Conservation (phyloP, 2,888 invertebrate genomes). For the Magallana nippona region DNA sequence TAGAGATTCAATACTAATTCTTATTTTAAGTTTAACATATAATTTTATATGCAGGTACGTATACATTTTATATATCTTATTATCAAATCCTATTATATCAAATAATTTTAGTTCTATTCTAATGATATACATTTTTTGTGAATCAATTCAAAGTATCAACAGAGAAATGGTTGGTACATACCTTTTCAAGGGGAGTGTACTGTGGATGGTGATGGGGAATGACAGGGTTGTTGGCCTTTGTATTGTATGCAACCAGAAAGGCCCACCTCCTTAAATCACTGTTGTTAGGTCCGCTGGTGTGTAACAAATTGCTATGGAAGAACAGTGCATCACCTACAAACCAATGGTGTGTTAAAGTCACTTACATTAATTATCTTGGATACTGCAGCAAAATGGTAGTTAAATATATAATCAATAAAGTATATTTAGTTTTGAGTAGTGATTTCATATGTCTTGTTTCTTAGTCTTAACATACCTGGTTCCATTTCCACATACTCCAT, state of each 20-base stretch:
- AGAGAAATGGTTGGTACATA: constrained; percentile 42
- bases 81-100: too few relatives aligned
- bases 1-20: too few relatives aligned
- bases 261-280: constrained; percentile 74
- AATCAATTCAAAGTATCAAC: too few relatives aligned
- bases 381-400: background rate
- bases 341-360: background rate
- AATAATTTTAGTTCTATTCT: too few relatives aligned
- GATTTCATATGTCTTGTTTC: background rate
- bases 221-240: constrained; percentile 73
- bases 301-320: constrained; percentile 76
- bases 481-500: constrained; percentile 73
- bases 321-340: constrained; percentile 76
- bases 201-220: constrained; percentile 74
- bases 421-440: too few relatives aligned
- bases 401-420: too few relatives aligned
- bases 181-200: constrained; percentile 74
- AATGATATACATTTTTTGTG: too few relatives aligned
- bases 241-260: constrained; percentile 75
- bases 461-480: constrained; percentile 64
- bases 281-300: constrained; percentile 73
- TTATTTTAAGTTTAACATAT: too few relatives aligned
- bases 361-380: too few relatives aligned
- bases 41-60: too few relatives aligned
- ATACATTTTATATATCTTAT: too few relatives aligned